Evolutionary conservation across 2,888 invertebrate genomes (phyloP).

Genomic region (Chymomyza caudatula): DNA sequence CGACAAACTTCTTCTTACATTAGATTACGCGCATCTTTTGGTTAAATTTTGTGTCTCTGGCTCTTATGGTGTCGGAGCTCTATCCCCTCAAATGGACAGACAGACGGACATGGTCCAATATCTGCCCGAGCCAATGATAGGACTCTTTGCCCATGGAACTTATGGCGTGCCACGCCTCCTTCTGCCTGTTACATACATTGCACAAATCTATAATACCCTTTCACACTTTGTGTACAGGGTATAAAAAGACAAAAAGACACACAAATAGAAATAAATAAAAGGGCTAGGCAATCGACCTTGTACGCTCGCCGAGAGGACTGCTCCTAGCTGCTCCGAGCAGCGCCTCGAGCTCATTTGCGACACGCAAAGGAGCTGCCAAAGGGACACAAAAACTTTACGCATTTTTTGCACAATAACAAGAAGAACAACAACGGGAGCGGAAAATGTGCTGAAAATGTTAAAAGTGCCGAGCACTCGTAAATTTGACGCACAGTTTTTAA

Average conservation of each 20-base stretch:
- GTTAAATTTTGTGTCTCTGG: no score
- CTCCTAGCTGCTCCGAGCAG: not conserved
- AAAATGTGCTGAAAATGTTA: constrained; percentile 61
- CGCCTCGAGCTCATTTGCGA: constrained; percentile 24
- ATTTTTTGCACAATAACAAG: constrained; percentile 33
- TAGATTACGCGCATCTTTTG: no score
- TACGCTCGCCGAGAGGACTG: not conserved
- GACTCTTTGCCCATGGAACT: no score
- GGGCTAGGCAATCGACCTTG: constrained; percentile 11
- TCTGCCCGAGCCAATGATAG: no score
- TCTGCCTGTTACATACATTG: no score
- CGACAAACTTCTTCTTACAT: no score
- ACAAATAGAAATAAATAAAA: constrained; percentile 13
- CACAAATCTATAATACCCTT: no score
- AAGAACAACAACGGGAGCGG: constrained; percentile 8
- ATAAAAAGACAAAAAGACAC: constrained; percentile 16
- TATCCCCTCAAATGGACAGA: no score
- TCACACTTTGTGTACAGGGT: no score
- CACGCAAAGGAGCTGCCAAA: constrained; percentile 28
- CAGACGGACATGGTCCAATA: no score
- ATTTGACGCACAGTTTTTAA: constrained; percentile 50
- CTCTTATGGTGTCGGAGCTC: no score
- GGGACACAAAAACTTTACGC: constrained; percentile 46
- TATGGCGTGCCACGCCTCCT: no score
- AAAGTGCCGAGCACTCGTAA: constrained; percentile 62